phyloP scores from a whole-genome alignment of 2,113 vertebrate genomes.

The Ranitomeya imitator region DNA sequence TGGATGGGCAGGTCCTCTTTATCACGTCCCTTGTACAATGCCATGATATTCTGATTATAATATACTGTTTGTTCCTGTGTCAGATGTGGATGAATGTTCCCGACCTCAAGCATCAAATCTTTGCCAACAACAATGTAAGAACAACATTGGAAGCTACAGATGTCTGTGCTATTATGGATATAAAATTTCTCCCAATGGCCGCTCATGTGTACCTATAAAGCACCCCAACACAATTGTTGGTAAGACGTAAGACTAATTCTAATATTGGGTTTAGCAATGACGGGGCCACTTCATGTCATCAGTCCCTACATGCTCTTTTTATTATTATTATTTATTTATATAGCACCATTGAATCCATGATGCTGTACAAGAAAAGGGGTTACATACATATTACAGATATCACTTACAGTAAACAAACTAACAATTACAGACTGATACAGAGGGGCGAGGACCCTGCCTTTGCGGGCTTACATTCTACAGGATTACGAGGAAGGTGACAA shows the following conservation, averaged over 20 bases:
- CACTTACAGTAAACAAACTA: too few relatives aligned
- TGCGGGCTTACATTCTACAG: too few relatives aligned
- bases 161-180: constrained; percentile 59
- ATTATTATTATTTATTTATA: too few relatives aligned
- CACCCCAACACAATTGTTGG: constrained; percentile 50
- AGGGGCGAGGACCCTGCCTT: too few relatives aligned
- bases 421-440: too few relatives aligned
- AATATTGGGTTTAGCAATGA: background rate
- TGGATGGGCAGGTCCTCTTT: background rate
- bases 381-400: too few relatives aligned
- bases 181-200: constrained; percentile 59
- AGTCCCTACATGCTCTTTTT: too few relatives aligned
- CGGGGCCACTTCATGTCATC: too few relatives aligned
- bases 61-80: constrained; percentile 7
- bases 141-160: constrained; percentile 59
- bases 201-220: constrained; percentile 52
- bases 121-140: constrained; percentile 60
- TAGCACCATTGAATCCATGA: too few relatives aligned
- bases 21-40: background rate
- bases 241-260: background rate
- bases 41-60: background rate
- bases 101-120: constrained; percentile 48
- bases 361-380: too few relatives aligned
- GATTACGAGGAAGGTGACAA: too few relatives aligned
- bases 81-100: constrained; percentile 60